phyloP scores from a whole-genome alignment of 2,113 vertebrate genomes.

The Clinocottus analis region DNA sequence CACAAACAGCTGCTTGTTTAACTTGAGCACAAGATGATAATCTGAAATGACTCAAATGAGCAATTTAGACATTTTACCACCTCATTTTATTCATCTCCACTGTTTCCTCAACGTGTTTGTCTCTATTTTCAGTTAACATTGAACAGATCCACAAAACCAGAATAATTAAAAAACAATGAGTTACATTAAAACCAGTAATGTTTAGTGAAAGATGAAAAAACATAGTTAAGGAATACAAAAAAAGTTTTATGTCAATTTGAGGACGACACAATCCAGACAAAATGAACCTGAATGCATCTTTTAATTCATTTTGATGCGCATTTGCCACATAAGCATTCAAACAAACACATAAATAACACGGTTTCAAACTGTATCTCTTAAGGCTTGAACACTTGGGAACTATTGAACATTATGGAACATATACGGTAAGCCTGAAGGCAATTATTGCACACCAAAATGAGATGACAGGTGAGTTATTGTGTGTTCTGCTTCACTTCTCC shows the following conservation, averaged over 20 bases:
- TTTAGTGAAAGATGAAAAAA: background rate
- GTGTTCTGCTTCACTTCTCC: conserved; percentile 22
- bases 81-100: background rate
- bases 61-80: background rate
- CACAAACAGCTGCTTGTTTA: too few species aligned
- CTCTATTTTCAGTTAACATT: background rate
- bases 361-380: background rate
- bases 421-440: background rate
- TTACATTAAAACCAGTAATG: background rate
- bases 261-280: background rate
- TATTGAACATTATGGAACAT: background rate
- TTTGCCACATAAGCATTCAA: background rate
- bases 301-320: background rate
- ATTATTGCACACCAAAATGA: background rate
- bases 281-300: background rate
- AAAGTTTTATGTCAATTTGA: background rate
- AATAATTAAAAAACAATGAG: too few species aligned
- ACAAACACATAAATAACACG: background rate
- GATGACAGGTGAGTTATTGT: conserved; percentile 11
- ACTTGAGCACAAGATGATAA: background rate
- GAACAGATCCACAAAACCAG: background rate
- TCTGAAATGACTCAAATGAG: background rate
- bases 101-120: too few species aligned
- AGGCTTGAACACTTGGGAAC: background rate
- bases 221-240: background rate